Evolutionary conservation across 2,113 vertebrate species (phyloP).

Genomic region (Sterna hirundo): DNA sequence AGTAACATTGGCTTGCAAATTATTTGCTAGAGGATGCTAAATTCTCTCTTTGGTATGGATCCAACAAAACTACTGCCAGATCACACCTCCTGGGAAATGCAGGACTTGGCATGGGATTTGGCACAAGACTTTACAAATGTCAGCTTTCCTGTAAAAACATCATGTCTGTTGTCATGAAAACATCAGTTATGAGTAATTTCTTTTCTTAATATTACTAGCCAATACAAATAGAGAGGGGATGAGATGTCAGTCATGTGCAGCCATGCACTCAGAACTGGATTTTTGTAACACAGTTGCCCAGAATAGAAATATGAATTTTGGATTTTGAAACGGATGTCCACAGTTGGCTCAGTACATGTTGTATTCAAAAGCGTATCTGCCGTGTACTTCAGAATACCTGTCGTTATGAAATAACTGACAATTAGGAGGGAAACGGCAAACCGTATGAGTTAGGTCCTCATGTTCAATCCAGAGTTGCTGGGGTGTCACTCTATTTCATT

Average conservation of each 20-base stretch:
- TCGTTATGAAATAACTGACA: background rate
- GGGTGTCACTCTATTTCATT: background rate
- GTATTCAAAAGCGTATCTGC: background rate
- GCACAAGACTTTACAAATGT: background rate
- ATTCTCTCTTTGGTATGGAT: background rate
- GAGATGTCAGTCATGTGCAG: slow-evolving; percentile 8
- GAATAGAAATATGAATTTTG: background rate
- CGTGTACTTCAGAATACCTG: background rate
- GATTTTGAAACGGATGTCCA: background rate
- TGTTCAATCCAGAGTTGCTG: background rate
- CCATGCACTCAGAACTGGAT: background rate
- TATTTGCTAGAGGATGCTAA: background rate
- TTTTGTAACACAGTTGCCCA: background rate
- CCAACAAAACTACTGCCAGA: background rate
- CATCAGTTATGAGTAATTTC: slow-evolving; percentile 42
- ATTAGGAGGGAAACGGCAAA: background rate
- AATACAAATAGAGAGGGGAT: slow-evolving; percentile 13
- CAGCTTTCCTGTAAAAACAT: slow-evolving; percentile 22
- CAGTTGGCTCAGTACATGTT: background rate
- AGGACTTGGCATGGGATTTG: slow-evolving; percentile 19
- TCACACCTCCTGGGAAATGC: background rate
- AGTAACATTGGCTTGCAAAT: background rate
- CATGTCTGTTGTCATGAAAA: slow-evolving; percentile 25
- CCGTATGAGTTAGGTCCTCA: background rate
- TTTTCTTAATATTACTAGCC: slow-evolving; percentile 38